A percentile compares a stretch with the other conserved stretches of the same genome.
Conservation (phyloP, 2,888 invertebrate species). For the Mythimna lalbum region DNA sequence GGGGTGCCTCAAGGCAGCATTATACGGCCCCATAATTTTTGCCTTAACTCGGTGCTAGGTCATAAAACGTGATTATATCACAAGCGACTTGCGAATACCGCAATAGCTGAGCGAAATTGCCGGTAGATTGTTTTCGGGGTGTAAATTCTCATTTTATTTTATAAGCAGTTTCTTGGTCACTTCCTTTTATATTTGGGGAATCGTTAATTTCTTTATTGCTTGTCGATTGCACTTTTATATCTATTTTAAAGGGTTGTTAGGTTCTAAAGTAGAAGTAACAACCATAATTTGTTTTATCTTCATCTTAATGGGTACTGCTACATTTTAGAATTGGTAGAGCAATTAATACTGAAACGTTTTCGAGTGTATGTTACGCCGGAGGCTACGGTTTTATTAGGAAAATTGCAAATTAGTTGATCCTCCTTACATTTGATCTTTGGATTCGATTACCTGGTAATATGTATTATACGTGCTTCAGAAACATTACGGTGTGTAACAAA, state of each 20-base stretch:
- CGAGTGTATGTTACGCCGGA: constrained; percentile 73
- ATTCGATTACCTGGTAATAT: constrained; percentile 80
- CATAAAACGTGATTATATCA: constrained; percentile 90
- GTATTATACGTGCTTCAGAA: constrained; percentile 76
- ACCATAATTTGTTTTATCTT: constrained; percentile 81
- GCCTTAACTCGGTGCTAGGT: constrained; percentile 89
- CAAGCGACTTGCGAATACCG: constrained; percentile 85
- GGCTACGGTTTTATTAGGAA: constrained; percentile 85
- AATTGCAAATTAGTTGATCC: constrained; percentile 84
- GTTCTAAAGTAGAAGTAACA: constrained; percentile 69
- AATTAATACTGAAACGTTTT: constrained; percentile 80
- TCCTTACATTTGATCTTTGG: constrained; percentile 75
- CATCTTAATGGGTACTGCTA: constrained; percentile 84
- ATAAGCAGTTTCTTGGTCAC: constrained; percentile 74
- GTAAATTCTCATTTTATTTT: constrained; percentile 81
- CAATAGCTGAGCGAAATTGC: constrained; percentile 83
- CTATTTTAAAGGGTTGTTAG: constrained; percentile 64
- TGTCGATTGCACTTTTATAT: constrained; percentile 66
- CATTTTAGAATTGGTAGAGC: constrained; percentile 77
- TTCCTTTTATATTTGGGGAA: constrained; percentile 66
- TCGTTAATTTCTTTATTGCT: constrained; percentile 63
- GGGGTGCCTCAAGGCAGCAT: constrained; percentile 86
- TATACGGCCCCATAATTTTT: constrained; percentile 88
- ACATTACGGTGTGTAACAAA: constrained; percentile 70
- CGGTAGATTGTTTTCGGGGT: constrained; percentile 85